Conservation (phyloP, 2,113 vertebrate species). For the Ceratotherium simum region DNA sequence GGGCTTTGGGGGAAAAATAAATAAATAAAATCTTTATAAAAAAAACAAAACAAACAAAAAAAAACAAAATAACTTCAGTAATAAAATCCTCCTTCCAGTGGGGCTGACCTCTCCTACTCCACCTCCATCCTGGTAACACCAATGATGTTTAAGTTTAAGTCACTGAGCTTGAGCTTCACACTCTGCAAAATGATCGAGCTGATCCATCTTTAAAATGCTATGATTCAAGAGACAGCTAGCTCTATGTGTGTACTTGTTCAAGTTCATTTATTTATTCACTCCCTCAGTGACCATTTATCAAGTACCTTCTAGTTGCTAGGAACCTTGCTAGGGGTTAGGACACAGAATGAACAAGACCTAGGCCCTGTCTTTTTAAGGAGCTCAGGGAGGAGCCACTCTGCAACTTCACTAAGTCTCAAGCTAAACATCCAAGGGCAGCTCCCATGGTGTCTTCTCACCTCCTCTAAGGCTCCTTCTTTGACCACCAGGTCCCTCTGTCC, state of each 20-base stretch:
- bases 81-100: background rate
- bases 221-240: background rate
- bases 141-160: background rate
- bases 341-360: background rate
- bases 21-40: no score
- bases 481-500: background rate
- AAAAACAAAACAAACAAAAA: no score
- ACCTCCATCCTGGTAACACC: background rate
- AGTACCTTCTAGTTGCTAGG: background rate
- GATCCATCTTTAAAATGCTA: background rate
- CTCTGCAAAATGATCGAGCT: background rate
- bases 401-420: background rate
- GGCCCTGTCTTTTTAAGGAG: background rate
- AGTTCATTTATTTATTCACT: background rate
- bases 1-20: no score
- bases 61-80: background rate
- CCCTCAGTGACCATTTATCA: background rate
- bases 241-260: background rate
- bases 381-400: background rate
- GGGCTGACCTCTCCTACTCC: background rate
- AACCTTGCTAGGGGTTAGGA: background rate
- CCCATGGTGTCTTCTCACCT: background rate
- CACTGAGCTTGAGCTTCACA: background rate
- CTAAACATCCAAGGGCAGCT: background rate
- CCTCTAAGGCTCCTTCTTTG: background rate